Conservation (phyloP, 2,888 invertebrate species). For the Dysmachus trigonus region DNA sequence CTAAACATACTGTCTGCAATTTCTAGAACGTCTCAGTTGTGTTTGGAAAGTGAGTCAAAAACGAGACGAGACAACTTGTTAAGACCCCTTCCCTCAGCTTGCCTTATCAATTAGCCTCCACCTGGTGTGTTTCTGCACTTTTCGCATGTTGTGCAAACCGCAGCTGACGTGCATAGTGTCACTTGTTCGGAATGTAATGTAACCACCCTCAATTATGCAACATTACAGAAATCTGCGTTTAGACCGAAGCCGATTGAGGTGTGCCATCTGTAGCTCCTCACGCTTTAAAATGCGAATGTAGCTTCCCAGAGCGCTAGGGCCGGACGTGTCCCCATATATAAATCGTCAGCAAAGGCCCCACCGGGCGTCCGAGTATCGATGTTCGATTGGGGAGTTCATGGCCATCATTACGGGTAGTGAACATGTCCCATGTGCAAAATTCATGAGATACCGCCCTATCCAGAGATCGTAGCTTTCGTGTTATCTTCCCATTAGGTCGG, state of each 20-base stretch:
- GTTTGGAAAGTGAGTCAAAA: background rate
- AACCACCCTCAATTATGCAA: conserved; percentile 25
- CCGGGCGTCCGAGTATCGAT: background rate
- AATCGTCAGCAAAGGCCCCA: background rate
- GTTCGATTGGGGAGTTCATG: conserved; percentile 34
- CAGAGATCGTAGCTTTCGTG: conserved; percentile 16
- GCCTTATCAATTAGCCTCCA: background rate
- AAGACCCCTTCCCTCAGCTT: background rate
- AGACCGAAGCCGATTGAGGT: background rate
- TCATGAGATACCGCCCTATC: conserved; percentile 38
- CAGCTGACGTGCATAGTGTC: conserved; percentile 2
- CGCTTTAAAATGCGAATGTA: background rate
- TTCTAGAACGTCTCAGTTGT: background rate
- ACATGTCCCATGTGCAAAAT: conserved; percentile 47
- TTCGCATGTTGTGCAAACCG: background rate
- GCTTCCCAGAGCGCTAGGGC: background rate
- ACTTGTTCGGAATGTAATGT: conserved; percentile 2
- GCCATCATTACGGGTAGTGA: conserved; percentile 28
- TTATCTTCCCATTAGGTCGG: conserved; percentile 26
- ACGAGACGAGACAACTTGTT: background rate
- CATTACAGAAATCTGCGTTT: background rate
- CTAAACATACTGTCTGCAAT: no score
- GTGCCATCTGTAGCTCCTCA: background rate
- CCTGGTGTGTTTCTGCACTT: background rate
- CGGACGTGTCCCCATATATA: background rate